Evolutionary conservation across 2,888 invertebrate genomes (phyloP), one percentile per base, ranked within the genome.

Genomic region (Caenorhabditis sp.): DNA sequence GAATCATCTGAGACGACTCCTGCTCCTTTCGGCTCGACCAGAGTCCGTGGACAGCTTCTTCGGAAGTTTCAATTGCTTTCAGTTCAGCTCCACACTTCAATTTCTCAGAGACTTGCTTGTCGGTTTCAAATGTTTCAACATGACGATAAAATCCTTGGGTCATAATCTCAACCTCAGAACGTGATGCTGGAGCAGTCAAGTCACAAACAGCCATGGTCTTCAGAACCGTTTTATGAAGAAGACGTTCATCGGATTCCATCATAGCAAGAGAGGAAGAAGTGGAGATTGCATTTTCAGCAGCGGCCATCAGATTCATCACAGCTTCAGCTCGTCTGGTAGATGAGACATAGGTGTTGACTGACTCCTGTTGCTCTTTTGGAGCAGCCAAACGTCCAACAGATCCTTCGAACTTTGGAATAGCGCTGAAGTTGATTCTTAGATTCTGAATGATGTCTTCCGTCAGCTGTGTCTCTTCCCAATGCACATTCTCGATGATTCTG

Each of bases 151-250:
- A 54, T 24, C 74, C 80, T 69, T 74, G 73, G 54, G 56, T 72
- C 72, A 73, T 80, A 3, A 56, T 66, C 16, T 72, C 35, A 2
- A 10, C 19, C 64, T 72, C 66, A 4, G 72, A 66, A 31, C 49
- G 59, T 3, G 74, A 51, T 44, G 74, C 58, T 5, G 68, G 68
- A 4, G 80, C 14, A 0, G 80, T 80, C 73, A 80, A 28, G 54
- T 82, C 56, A 58, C 82, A 82, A 59, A 64, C 69, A 19, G 69
- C 76, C 38, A 82, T 58, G 6, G 82, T 82, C 44, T 75, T 76
- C 58, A 82, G 70, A 35, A 82, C 56, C 7, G 82, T 74, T 47
- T 80, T 74, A 41, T 80, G 69, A 26, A 80, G 61, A 19, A 74
- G 61, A 19, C 69, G 51, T 22, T 80, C 80, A 22, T 66, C 51